Evolutionary conservation across 2,113 vertebrate genomes (phyloP).

Genomic region (Perca schrenkii): DNA sequence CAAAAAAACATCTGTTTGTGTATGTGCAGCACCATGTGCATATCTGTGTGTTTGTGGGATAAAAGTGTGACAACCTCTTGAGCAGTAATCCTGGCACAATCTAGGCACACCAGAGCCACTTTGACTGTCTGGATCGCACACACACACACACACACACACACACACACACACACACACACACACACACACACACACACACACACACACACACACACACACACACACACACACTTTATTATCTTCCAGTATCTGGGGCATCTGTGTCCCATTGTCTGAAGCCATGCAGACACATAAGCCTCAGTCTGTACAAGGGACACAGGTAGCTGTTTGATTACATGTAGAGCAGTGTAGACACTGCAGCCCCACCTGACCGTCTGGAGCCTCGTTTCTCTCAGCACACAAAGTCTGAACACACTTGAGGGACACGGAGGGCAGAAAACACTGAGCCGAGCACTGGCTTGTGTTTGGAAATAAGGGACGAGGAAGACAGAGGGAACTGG

Average conservation of each 20-base stretch:
- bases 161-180: slow-evolving; percentile 1
- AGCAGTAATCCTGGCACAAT: slow-evolving; percentile 53
- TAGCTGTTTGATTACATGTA: slow-evolving; percentile 46
- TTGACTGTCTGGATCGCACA: slow-evolving; percentile 53
- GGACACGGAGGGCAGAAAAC: slow-evolving; percentile 14
- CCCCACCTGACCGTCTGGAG: slow-evolving; percentile 71
- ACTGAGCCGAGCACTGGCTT: background rate
- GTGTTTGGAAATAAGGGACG: slow-evolving; percentile 14
- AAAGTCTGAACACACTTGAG: slow-evolving; percentile 37
- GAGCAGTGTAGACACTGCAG: slow-evolving; percentile 17
- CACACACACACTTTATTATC: slow-evolving; percentile 43
- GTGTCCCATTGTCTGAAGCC: slow-evolving; percentile 52
- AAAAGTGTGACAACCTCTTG: slow-evolving; percentile 44
- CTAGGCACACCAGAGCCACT: slow-evolving; percentile 8
- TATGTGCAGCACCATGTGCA: background rate
- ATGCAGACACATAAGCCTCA: slow-evolving; percentile 29
- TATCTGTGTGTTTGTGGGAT: background rate
- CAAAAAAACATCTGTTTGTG: background rate
- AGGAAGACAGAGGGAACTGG: background rate
- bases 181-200: slow-evolving; percentile 40
- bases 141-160: slow-evolving; percentile 40
- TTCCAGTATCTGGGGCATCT: slow-evolving; percentile 53
- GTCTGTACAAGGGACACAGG: slow-evolving; percentile 38
- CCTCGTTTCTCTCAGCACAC: background rate
- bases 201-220: slow-evolving; percentile 6